Percentiles rank a stretch among this genome's conserved stretches.
These are phyloP conservation scores for Drosophila leonis DNA, from an alignment of 2,888 invertebrate species.

Conservation along the genomic window DNA sequence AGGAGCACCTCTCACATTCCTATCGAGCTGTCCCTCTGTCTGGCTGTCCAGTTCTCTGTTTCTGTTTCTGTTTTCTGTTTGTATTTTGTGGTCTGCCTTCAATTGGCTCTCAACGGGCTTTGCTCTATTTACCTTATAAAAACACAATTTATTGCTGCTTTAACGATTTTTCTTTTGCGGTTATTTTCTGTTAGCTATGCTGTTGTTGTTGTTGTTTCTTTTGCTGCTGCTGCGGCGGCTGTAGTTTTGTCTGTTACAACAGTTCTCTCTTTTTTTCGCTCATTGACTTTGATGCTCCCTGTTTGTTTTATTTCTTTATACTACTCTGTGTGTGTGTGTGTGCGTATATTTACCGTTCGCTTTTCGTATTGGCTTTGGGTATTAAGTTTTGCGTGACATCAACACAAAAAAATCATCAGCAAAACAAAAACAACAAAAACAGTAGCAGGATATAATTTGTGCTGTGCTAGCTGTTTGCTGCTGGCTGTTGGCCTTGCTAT, in stretches of 20 bases:
- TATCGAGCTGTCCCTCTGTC: constrained; percentile 24
- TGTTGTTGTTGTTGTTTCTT: constrained; percentile 31
- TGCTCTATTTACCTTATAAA: constrained; percentile 81
- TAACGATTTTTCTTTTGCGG: constrained; percentile 66
- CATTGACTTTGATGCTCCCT: constrained; percentile 55
- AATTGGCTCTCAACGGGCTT: constrained; percentile 77
- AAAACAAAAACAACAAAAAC: constrained; percentile 28
- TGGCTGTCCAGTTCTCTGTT: constrained; percentile 31
- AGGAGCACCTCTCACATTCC: constrained; percentile 9
- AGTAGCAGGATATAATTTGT: constrained; percentile 53
- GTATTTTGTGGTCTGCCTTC: constrained; percentile 67
- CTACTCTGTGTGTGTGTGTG: constrained; percentile 12
- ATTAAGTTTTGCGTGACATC: constrained; percentile 73
- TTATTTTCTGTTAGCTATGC: constrained; percentile 39
- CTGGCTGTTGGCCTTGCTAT: constrained; percentile 60
- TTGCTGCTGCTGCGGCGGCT: constrained; percentile 18
- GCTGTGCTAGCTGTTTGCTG: constrained; percentile 35
- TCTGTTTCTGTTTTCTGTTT: constrained; percentile 42
- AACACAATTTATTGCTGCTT: constrained; percentile 78
- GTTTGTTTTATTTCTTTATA: constrained; percentile 43
- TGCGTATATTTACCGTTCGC: constrained; percentile 40
- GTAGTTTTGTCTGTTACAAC: constrained; percentile 56
- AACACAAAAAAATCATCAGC: constrained; percentile 52
- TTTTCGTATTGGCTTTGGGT: constrained; percentile 61
- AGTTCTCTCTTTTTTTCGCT: constrained; percentile 43